Conservation (phyloP, 2,888 invertebrate genomes). For the Diloba caeruleocephala region DNA sequence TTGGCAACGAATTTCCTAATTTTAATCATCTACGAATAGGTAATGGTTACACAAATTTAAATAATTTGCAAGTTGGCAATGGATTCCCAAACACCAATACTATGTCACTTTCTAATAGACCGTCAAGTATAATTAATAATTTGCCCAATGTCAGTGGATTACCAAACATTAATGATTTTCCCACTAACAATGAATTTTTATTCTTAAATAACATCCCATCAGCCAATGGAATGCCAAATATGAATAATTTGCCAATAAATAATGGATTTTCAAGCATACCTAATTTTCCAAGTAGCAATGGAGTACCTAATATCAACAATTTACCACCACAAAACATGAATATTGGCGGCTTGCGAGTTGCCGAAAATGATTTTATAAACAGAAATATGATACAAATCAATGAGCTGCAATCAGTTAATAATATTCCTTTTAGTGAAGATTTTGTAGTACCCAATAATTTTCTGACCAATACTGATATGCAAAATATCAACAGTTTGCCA, state of each 20-base stretch:
- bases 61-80: constrained; percentile 9
- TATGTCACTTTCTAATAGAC: background rate
- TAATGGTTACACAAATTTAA: constrained; percentile 3
- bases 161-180: background rate
- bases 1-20: background rate
- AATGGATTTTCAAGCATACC: too few species aligned
- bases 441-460: constrained; percentile 21
- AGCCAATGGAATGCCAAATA: background rate
- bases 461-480: constrained; percentile 8
- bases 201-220: background rate
- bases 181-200: background rate
- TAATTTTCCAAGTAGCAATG: too few species aligned
- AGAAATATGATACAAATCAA: constrained; percentile 21
- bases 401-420: constrained; percentile 17
- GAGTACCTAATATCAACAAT: constrained; percentile 8
- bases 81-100: constrained; percentile 4
- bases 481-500: constrained; percentile 14
- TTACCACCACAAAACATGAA: too few species aligned
- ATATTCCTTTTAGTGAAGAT: constrained; percentile 5
- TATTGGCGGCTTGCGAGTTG: background rate
- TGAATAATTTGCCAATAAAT: constrained; percentile 5
- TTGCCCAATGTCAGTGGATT: constrained; percentile 4
- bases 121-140: background rate
- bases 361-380: constrained; percentile 4
- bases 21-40: constrained; percentile 7